Conservation (phyloP, 2,113 vertebrate species). For the Cephalopholis sonnerati region DNA sequence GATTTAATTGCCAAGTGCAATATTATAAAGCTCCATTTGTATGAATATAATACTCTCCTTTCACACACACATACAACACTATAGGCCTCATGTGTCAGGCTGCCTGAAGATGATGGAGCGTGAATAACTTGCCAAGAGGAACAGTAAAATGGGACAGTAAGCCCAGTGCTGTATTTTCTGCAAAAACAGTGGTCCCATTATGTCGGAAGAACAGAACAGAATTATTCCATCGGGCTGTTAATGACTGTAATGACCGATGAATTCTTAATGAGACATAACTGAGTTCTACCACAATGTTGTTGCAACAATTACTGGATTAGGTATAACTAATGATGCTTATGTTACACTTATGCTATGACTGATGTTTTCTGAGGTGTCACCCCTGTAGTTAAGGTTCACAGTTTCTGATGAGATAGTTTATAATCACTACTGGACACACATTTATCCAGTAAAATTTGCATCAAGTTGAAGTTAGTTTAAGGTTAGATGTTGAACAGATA, state of each 20-base stretch:
- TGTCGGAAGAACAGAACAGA: not conserved
- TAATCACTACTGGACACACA: not conserved
- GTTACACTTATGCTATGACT: not conserved
- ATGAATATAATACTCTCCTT: not conserved
- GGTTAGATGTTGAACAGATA: not conserved
- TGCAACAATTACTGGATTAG: not conserved
- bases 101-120: not conserved
- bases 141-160: constrained; percentile 26
- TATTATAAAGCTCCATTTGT: constrained; percentile 7
- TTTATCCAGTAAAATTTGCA: not conserved
- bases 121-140: constrained; percentile 24
- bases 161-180: not conserved
- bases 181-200: constrained; percentile 1
- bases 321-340: not conserved
- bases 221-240: not conserved
- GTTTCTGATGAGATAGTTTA: not conserved
- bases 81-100: not conserved
- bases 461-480: not conserved
- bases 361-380: not conserved
- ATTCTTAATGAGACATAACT: not conserved
- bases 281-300: not conserved
- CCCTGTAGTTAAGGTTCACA: not conserved
- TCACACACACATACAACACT: not conserved
- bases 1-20: constrained; percentile 10
- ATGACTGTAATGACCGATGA: not conserved